phyloP scores from a whole-genome alignment of 2,888 invertebrate species.

The Lissonota sp. region DNA sequence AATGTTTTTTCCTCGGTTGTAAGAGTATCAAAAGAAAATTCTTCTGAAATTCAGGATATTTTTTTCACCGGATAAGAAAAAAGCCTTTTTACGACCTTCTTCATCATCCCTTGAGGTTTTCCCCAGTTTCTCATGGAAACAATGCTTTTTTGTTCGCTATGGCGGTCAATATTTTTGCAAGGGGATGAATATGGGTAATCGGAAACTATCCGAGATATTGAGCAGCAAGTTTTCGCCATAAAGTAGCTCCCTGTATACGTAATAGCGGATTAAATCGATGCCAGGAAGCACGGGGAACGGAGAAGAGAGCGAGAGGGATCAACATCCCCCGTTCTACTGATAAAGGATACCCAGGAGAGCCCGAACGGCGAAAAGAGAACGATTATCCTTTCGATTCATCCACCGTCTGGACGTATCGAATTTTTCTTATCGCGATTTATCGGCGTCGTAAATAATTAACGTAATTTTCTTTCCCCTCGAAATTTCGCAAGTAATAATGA shows the following conservation, averaged over 20 bases:
- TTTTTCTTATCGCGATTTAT: slow-evolving; percentile 35
- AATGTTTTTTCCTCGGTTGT: neutral
- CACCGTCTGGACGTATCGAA: slow-evolving; percentile 4
- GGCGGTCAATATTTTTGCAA: no score
- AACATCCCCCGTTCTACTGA: slow-evolving; percentile 50
- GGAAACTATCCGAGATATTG: slow-evolving; percentile 58
- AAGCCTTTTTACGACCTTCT: no score
- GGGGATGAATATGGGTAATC: slow-evolving; percentile 17
- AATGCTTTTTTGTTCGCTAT: no score
- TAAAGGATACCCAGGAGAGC: slow-evolving; percentile 22
- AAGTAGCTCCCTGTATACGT: slow-evolving; percentile 53
- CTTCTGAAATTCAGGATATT: no score
- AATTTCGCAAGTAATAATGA: neutral
- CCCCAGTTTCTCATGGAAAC: no score
- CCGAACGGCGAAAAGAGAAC: slow-evolving; percentile 9
- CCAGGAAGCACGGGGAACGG: slow-evolving; percentile 5
- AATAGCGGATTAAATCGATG: slow-evolving; percentile 63
- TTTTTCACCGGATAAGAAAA: no score
- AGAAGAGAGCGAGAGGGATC: slow-evolving; percentile 25
- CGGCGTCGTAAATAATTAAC: slow-evolving; percentile 32
- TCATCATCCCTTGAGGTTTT: no score
- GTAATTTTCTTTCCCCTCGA: neutral
- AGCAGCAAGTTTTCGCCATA: slow-evolving; percentile 56
- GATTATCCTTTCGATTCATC: slow-evolving; percentile 47
- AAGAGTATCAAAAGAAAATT: no score